Evolutionary conservation across 2,888 invertebrate species (phyloP), one percentile per base, ranked within the genome.

Genomic region (Spodoptera littoralis): DNA sequence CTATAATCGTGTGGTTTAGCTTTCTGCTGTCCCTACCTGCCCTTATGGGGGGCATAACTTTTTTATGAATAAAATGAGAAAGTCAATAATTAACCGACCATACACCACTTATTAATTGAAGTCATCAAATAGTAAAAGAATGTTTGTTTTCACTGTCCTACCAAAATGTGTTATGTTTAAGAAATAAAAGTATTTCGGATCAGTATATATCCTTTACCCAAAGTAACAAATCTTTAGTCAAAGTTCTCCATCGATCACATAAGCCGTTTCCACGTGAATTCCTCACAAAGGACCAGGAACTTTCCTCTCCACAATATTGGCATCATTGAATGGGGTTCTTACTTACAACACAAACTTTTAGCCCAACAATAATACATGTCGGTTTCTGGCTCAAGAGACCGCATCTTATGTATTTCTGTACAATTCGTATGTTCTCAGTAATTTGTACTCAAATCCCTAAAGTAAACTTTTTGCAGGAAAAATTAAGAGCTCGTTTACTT

Each of bases 291-390:
- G 44, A 58, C 46, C 30, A 42, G 44, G 22, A 73, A 69, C 58
- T 69, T 69, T 36, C n/a, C 54, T 58, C 67, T 73, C 50, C 59
- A 45, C 67, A 54, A 42, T 59, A 69, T 69, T 73, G 69, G 18
- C 46, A 24, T 51, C 68, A 66, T 53, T 68, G 13, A 65, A 55
- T 54, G 58, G 54, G 66, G 45, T 58, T 73, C 73, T 73, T 58
- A 67, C 66, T 50, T 27, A 49, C 71, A 52, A 44, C 13, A 52
- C 47, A 24, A 69, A 69, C 49, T 73, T 68, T 42, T 46, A 22
- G 50, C n/a, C 41, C 49, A 44, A 54, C 47, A 43, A 52, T 50
- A 73, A 67, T 54, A 66, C 41, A 30, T 22, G 43, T 46, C 13
- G 51, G 24, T 36, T 64, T 67, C 18, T 18, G 4, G 12, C 13